These are phyloP conservation scores for Trigoniulus corallinus DNA, from an alignment of 1,140 invertebrate genomes.

Conservation along the genomic window DNA sequence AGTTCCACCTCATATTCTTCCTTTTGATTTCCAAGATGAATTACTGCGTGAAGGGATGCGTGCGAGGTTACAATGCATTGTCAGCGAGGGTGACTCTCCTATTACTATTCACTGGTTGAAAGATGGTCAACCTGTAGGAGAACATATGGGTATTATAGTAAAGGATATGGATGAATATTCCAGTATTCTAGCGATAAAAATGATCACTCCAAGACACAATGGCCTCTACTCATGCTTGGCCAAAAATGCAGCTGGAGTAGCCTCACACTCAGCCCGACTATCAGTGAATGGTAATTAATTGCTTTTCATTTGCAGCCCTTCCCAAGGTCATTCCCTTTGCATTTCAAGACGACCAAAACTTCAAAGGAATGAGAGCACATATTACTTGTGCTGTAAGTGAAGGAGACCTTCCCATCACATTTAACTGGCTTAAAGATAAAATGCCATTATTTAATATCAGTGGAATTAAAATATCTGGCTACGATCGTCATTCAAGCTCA, in stretches of 20 bases:
- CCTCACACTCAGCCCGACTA: constrained; percentile 37
- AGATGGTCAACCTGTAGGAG: constrained; percentile 13
- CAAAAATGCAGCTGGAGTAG: constrained; percentile 43
- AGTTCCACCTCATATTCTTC: constrained; percentile 40
- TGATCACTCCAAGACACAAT: constrained; percentile 32
- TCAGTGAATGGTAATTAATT: constrained; percentile 21
- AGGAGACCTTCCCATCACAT: constrained; percentile 80
- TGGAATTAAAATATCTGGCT: constrained; percentile 3
- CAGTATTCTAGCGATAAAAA: constrained; percentile 26
- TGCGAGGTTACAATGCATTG: constrained; percentile 27
- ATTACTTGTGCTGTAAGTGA: constrained; percentile 86
- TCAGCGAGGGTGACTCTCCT: constrained; percentile 23
- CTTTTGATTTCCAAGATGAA: constrained; percentile 38
- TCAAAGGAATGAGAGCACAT: constrained; percentile 25
- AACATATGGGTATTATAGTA: background rate
- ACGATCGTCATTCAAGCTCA: constrained; percentile 26
- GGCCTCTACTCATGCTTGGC: constrained; percentile 59
- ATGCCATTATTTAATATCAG: constrained; percentile 14
- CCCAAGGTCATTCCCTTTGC: constrained; percentile 17
- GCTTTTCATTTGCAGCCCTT: constrained; percentile 13
- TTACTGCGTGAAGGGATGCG: constrained; percentile 28
- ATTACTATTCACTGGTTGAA: constrained; percentile 18
- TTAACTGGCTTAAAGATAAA: constrained; percentile 50
- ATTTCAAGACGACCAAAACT: constrained; percentile 20
- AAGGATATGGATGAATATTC: constrained; percentile 6